phyloP scores from a whole-genome alignment of 2,113 vertebrate genomes.

The Vulpes ferrilata region DNA sequence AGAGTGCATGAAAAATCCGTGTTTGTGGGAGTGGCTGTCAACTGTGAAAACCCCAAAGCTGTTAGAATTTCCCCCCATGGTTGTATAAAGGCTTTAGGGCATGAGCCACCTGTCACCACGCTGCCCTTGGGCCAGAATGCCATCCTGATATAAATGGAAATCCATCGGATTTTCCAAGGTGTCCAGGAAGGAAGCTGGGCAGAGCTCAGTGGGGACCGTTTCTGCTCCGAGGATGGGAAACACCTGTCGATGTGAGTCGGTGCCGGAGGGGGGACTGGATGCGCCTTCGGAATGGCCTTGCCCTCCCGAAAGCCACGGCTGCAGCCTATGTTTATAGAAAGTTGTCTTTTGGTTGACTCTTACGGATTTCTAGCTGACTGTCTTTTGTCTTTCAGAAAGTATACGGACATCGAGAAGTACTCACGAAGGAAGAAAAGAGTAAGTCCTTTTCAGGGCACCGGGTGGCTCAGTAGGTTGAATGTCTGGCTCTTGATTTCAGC shows the following conservation, averaged over 20 bases:
- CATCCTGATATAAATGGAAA: not conserved
- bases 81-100: not conserved
- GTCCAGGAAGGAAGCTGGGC: not conserved
- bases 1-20: accelerated
- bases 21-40: not conserved
- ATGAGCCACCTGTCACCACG: not conserved
- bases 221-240: not conserved
- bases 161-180: not conserved
- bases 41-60: accelerated
- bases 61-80: accelerated
- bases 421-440: conserved; percentile 50
- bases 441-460: not conserved
- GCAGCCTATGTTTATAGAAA: not conserved
- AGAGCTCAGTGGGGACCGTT: too few relatives aligned
- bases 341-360: not conserved
- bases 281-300: accelerated
- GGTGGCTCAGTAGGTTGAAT: not conserved
- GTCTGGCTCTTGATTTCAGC: not conserved
- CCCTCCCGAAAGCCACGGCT: too few relatives aligned
- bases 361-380: not conserved
- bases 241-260: accelerated
- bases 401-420: not conserved
- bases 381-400: conserved; percentile 71
- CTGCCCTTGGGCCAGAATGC: accelerated
- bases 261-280: not conserved